Conservation (phyloP, 2,888 invertebrate genomes). For the Clunio marinus region DNA sequence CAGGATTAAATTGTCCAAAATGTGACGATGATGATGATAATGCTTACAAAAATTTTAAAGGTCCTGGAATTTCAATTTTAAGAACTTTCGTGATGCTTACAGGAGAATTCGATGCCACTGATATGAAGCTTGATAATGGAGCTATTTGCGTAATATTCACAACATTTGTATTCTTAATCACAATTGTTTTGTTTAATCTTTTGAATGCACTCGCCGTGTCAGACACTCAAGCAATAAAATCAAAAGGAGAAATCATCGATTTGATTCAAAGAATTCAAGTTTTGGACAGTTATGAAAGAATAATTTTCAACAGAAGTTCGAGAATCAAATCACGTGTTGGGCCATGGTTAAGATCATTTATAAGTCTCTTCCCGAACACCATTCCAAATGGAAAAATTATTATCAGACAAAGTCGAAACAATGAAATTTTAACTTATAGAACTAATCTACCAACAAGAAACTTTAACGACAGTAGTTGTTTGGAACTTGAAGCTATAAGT, state of each 20-base stretch:
- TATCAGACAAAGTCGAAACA: slow-evolving; percentile 66
- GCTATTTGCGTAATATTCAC: slow-evolving; percentile 72
- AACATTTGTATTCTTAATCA: slow-evolving; percentile 75
- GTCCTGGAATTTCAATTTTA: slow-evolving; percentile 68
- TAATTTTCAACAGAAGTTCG: slow-evolving; percentile 50
- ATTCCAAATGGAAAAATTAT: slow-evolving; percentile 60
- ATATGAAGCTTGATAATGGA: slow-evolving; percentile 67
- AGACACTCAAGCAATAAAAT: slow-evolving; percentile 58
- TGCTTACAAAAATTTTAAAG: slow-evolving; percentile 63
- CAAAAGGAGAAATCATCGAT: slow-evolving; percentile 73
- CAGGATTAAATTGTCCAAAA: slow-evolving; percentile 46
- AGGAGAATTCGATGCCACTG: slow-evolving; percentile 74
- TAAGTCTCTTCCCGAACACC: slow-evolving; percentile 65
- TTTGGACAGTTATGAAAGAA: slow-evolving; percentile 25
- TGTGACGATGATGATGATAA: slow-evolving; percentile 50
- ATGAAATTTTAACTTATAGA: slow-evolving; percentile 50
- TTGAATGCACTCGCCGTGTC: slow-evolving; percentile 72
- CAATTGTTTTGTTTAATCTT: slow-evolving; percentile 76
- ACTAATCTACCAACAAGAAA: neutral
- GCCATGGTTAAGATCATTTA: slow-evolving; percentile 45
- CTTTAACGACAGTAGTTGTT: neutral
- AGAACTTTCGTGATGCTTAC: slow-evolving; percentile 84
- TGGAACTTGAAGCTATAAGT: neutral
- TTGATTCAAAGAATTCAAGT: slow-evolving; percentile 55
- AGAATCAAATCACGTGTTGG: slow-evolving; percentile 55